Percentiles rank a stretch among this genome's conserved stretches.
Conservation (phyloP, 2,113 vertebrate species). For the Leucosticte australis region DNA sequence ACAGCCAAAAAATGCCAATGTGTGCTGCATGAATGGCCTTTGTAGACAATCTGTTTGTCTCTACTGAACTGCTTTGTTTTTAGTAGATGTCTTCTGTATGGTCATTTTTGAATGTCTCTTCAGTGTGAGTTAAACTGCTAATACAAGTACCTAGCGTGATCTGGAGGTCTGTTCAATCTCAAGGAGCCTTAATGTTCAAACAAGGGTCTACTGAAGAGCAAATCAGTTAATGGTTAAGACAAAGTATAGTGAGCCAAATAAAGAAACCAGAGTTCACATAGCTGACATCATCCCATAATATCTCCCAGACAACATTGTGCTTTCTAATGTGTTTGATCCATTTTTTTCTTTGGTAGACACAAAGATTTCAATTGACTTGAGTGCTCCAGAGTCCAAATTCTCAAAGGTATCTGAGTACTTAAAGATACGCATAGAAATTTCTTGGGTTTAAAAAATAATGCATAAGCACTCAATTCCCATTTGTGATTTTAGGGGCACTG, state of each 20-base stretch:
- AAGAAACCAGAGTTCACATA: constrained; percentile 73
- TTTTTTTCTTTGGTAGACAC: constrained; percentile 2
- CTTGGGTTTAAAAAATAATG: neutral
- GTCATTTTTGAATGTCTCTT: constrained; percentile 72
- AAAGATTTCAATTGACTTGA: constrained; percentile 67
- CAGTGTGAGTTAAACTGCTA: constrained; percentile 65
- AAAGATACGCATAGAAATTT: neutral
- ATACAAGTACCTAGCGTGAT: constrained; percentile 67
- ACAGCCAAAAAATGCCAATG: constrained; percentile 23
- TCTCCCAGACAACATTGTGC: constrained; percentile 69
- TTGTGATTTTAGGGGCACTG: neutral
- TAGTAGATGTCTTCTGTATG: constrained; percentile 44
- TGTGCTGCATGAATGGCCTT: constrained; percentile 43
- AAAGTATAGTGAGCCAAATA: constrained; percentile 72
- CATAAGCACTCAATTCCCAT: neutral
- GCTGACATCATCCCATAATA: constrained; percentile 75
- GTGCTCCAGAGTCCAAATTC: constrained; percentile 13
- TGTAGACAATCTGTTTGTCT: constrained; percentile 64
- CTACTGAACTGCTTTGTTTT: constrained; percentile 67
- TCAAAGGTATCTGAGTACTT: constrained; percentile 13
- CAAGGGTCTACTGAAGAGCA: constrained; percentile 62
- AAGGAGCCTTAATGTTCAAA: constrained; percentile 71
- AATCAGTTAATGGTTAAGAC: constrained; percentile 71
- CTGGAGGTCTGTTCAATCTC: constrained; percentile 74
- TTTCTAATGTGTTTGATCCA: constrained; percentile 55